These are phyloP conservation scores for Tillus elongatus DNA, from an alignment of 2,888 invertebrate species.

Conservation along the genomic window DNA sequence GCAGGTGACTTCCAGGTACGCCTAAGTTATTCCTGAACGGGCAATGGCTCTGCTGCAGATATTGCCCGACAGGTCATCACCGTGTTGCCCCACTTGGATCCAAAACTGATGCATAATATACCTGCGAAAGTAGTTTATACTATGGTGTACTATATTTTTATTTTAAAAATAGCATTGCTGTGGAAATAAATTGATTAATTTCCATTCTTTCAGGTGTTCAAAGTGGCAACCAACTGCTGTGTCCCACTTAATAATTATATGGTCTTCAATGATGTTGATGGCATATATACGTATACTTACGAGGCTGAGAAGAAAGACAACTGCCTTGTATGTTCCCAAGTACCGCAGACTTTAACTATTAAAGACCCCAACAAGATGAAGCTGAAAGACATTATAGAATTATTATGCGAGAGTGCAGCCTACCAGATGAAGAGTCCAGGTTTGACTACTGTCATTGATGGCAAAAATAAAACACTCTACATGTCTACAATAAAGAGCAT, in stretches of 20 bases:
- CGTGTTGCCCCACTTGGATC: no score
- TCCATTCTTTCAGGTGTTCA: constrained; percentile 62
- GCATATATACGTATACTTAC: constrained; percentile 92
- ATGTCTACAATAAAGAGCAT: constrained; percentile 88
- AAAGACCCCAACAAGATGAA: constrained; percentile 56
- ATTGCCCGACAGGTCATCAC: no score
- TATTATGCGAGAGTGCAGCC: constrained; percentile 63
- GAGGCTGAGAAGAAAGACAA: constrained; percentile 79
- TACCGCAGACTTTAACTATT: constrained; percentile 54
- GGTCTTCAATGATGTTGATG: constrained; percentile 92
- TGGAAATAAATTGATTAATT: no score
- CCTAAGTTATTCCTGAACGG: no score
- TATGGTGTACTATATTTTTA: no score
- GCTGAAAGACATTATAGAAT: constrained; percentile 72
- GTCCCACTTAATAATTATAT: constrained; percentile 89
- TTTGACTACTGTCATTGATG: constrained; percentile 70
- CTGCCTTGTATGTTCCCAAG: constrained; percentile 82
- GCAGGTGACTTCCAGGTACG: no score
- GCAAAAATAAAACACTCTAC: constrained; percentile 85
- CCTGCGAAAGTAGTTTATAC: no score
- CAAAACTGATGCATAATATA: no score
- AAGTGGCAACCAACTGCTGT: constrained; percentile 88
- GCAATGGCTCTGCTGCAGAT: no score
- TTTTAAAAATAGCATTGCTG: no score
- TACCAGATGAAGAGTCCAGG: constrained; percentile 91